These are phyloP conservation scores for Ornithoptera priamus DNA, from an alignment of 2,888 invertebrate genomes.

Conservation along the genomic window DNA sequence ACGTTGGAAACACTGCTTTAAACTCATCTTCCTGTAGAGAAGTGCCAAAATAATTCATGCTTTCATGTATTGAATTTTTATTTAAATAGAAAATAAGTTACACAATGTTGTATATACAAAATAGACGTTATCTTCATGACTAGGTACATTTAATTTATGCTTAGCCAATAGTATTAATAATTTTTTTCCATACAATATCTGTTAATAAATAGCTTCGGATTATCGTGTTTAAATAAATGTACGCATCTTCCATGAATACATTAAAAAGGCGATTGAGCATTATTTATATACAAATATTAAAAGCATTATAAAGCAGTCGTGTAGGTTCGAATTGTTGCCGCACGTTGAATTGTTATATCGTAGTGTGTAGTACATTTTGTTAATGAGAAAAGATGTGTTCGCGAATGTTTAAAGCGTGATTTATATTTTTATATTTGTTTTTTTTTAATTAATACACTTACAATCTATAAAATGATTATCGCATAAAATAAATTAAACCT, in stretches of 20 bases:
- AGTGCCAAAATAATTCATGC: not conserved
- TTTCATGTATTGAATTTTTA: constrained; percentile 55
- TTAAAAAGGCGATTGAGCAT: constrained; percentile 28
- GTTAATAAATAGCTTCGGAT: constrained; percentile 39
- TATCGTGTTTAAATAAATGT: constrained; percentile 1
- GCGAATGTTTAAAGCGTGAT: constrained; percentile 23
- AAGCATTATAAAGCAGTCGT: constrained; percentile 51
- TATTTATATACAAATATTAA: constrained; percentile 33
- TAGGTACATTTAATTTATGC: constrained; percentile 58
- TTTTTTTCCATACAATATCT: constrained; percentile 37
- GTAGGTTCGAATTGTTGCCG: constrained; percentile 58
- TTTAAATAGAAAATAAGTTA: constrained; percentile 65
- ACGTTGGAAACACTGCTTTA: too few species aligned
- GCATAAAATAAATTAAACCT: constrained; percentile 60
- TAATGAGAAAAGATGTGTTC: constrained; percentile 30
- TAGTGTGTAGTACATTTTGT: constrained; percentile 31
- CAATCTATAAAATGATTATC: constrained; percentile 60
- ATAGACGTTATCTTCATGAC: constrained; percentile 70
- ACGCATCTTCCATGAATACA: not conserved
- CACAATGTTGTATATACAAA: constrained; percentile 74
- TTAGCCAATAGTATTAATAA: constrained; percentile 54
- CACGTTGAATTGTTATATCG: constrained; percentile 46
- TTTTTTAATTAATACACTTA: constrained; percentile 56
- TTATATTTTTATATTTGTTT: constrained; percentile 43
- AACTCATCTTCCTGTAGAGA: not conserved